Evolutionary conservation across 53 echinoderm and acorn worm genomes (phyloP).

Genomic region (Holothuria scabra): DNA sequence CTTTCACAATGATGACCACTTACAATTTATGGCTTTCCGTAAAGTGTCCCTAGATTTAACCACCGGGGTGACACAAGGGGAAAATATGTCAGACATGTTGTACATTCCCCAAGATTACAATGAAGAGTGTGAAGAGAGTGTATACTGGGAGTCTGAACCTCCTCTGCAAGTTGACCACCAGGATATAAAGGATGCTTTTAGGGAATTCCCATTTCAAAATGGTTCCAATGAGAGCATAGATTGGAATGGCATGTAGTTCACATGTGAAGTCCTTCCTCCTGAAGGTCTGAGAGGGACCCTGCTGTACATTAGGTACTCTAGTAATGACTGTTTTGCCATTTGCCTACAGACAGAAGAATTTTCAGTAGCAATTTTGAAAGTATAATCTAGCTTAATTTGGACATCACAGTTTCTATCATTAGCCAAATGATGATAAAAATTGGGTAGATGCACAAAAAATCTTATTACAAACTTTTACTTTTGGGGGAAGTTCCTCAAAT

Average conservation of each 20-base stretch:
- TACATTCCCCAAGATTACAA: constrained; percentile 98
- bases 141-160: constrained; percentile 73
- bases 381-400: too few relatives aligned
- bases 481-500: too few relatives aligned
- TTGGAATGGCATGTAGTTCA: constrained; percentile 35
- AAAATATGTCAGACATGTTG: constrained; percentile 82
- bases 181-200: constrained; percentile 71
- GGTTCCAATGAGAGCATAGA: constrained; percentile 7
- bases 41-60: constrained; percentile 72
- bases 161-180: constrained; percentile 17
- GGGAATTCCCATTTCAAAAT: constrained; percentile 66
- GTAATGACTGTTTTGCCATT: too few relatives aligned
- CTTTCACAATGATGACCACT: constrained; percentile 85
- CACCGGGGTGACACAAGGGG: constrained; percentile 44
- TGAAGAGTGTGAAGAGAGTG: constrained; percentile 90
- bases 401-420: too few relatives aligned
- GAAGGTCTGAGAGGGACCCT: too few relatives aligned
- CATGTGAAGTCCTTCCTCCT: too few relatives aligned
- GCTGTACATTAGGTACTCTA: too few relatives aligned
- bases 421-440: too few relatives aligned
- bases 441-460: too few relatives aligned
- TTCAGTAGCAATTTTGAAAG: too few relatives aligned
- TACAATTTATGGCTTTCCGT: constrained; percentile 98
- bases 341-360: too few relatives aligned
- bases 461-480: too few relatives aligned